phyloP scores from a whole-genome alignment of 2,888 invertebrate genomes.

The Muschampia plurimacula region DNA sequence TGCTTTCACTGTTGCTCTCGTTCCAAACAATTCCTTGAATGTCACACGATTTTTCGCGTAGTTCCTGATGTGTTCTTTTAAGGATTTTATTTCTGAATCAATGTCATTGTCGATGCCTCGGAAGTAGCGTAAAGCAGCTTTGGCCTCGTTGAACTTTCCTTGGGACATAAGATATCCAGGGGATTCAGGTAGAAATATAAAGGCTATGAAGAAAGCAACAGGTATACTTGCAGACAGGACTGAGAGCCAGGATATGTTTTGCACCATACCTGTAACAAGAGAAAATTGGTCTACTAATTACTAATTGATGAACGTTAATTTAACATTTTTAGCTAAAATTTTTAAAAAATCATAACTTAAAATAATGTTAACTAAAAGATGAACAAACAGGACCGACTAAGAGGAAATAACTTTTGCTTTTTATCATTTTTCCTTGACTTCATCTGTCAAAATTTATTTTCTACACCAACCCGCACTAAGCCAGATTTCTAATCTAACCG shows the following conservation, averaged over 20 bases:
- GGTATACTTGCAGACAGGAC: constrained; percentile 74
- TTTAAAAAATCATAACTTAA: too few relatives aligned
- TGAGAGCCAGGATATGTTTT: constrained; percentile 70
- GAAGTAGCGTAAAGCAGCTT: constrained; percentile 86
- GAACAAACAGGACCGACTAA: too few relatives aligned
- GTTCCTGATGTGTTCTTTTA: constrained; percentile 78
- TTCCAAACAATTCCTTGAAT: constrained; percentile 74
- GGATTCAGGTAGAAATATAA: constrained; percentile 90
- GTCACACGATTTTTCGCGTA: constrained; percentile 73
- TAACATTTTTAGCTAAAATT: too few relatives aligned
- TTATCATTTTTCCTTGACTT: too few relatives aligned
- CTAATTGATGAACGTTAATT: too few relatives aligned
- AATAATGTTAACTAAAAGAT: too few relatives aligned
- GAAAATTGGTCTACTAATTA: background rate
- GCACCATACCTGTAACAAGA: constrained; percentile 71
- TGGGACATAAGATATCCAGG: constrained; percentile 87
- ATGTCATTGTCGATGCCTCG: constrained; percentile 86
- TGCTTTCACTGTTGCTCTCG: constrained; percentile 74
- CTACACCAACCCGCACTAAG: too few relatives aligned
- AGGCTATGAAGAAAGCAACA: constrained; percentile 75
- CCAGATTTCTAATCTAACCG: too few relatives aligned
- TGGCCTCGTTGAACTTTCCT: constrained; percentile 84
- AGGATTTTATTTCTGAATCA: constrained; percentile 81
- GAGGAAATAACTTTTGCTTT: too few relatives aligned
- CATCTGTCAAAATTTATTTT: too few relatives aligned